Base-by-base conservation (phyloP, 2,888 invertebrate genomes). In the Drosophila affinis region DNA sequence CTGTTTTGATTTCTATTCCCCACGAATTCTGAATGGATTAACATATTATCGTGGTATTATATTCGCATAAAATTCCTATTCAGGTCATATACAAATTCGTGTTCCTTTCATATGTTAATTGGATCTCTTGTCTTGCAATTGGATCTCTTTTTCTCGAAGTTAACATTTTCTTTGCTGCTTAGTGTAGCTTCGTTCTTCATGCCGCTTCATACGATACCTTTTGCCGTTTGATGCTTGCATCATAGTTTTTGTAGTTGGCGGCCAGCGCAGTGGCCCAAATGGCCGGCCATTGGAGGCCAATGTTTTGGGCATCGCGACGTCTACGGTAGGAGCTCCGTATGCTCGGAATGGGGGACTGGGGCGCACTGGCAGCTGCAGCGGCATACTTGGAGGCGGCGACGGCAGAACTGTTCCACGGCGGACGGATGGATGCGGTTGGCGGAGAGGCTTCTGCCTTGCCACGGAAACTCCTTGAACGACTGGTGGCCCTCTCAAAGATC, bases 221-320 rank as follows among this genome's bases (percentile, higher is more conserved):
- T 77, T 85, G 39, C 0, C 39, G 89, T 64, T 78, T 89, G 17
- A 91, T 72, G 67, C 84, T 75, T 77, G 90, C 90, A 81, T 92
- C 92, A 72, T 87, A 91, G 71, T 89, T 88, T 80, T 91, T 92
- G 53, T 90, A 89, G 78, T 84, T 81, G 67, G 90, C 90, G 17
- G 84, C 81, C 49, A 91, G 75, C 24, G 92, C 90, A 68, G 86
- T 90, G 69, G 92, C 91, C 89, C 91, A 92, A 56, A 91, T 76
- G 17, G 82, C 75, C 71, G 87, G 87, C 91, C 91, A 92, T 55
- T 90, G 91, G 48, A 89, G 83, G 21, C 80, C 77, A 55, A 77
- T 73, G 53, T 77, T 81, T 64, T 87, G 82, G 62, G 89, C 89
- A 56, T 92, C 92, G 27, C 90, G 83, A 6, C 90, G 88, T 24